Evolutionary conservation across 2,113 vertebrate species (phyloP).

Genomic region (Brachyistius frenatus): DNA sequence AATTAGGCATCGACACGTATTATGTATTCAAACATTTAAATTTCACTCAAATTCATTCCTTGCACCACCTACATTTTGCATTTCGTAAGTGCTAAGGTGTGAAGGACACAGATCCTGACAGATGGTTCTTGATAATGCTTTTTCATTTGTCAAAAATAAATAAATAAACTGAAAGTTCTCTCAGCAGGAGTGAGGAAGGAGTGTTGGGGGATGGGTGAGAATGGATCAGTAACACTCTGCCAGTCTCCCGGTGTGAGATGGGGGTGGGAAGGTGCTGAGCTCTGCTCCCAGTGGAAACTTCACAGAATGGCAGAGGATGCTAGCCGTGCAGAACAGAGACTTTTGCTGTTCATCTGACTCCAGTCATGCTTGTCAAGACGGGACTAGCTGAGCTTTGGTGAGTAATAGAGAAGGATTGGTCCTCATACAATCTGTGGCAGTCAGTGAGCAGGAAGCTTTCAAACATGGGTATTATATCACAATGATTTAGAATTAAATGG

Average conservation of each 20-base stretch:
- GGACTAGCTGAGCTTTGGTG: conserved; percentile 55
- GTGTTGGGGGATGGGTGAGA: conserved; percentile 27
- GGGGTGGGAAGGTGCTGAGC: conserved; percentile 47
- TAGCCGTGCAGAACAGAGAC: conserved; percentile 62
- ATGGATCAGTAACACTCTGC: conserved; percentile 54
- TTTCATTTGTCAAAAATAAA: conserved; percentile 62
- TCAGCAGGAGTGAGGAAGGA: conserved; percentile 31
- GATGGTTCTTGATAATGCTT: conserved; percentile 55
- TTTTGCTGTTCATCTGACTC: conserved; percentile 64
- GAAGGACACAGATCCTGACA: conserved; percentile 53
- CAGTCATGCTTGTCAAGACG: conserved; percentile 63
- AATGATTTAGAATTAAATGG: conserved; percentile 12
- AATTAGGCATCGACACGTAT: background rate
- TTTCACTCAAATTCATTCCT: conserved; percentile 18
- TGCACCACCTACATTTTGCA: conserved; percentile 43
- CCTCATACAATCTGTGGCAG: conserved; percentile 27
- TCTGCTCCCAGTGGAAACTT: conserved; percentile 62
- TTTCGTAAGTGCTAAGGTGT: conserved; percentile 55
- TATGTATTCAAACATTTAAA: conserved; percentile 12
- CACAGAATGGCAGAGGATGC: conserved; percentile 48
- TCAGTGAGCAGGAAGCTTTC: conserved; percentile 17
- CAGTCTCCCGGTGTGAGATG: conserved; percentile 35
- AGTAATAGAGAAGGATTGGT: conserved; percentile 37
- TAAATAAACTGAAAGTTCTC: conserved; percentile 58
- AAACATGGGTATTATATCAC: conserved; percentile 16